Conservation (phyloP, 2,113 vertebrate species). For the Pelusios castaneus region DNA sequence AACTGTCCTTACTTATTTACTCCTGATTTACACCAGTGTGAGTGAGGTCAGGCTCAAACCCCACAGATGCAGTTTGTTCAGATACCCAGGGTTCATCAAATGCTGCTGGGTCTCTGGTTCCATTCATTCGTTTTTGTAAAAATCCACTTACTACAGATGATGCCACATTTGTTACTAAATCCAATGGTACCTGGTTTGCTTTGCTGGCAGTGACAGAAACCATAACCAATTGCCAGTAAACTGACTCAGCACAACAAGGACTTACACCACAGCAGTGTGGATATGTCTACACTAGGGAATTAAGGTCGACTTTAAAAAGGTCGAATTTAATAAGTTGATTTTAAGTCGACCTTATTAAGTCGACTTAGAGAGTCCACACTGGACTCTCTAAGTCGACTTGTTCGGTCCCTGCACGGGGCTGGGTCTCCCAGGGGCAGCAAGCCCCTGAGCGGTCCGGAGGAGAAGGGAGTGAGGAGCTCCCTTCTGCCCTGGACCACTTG, state of each 20-base stretch:
- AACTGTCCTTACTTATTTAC: not conserved
- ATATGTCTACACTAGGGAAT: no score
- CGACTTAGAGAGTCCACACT: no score
- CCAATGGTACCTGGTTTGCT: not conserved
- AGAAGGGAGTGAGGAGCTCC: no score
- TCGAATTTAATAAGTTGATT: no score
- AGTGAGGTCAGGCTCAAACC: not conserved
- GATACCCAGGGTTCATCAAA: not conserved
- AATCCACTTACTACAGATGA: not conserved
- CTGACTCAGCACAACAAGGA: not conserved
- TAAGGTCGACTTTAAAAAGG: no score
- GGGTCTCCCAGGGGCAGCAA: no score
- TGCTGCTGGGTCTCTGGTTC: not conserved
- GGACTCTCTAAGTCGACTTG: no score
- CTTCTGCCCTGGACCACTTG: no score
- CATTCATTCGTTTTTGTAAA: not conserved
- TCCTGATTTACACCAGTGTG: not conserved
- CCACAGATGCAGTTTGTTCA: not conserved
- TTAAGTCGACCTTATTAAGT: no score
- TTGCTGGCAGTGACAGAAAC: not conserved
- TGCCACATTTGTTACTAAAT: constrained; percentile 12
- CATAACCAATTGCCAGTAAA: not conserved
- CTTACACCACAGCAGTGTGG: not conserved
- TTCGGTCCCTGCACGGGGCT: no score
- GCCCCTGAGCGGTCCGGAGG: no score